These are phyloP conservation scores for Okapia johnstoni DNA, from an alignment of 2,113 vertebrate genomes.

Conservation along the genomic window DNA sequence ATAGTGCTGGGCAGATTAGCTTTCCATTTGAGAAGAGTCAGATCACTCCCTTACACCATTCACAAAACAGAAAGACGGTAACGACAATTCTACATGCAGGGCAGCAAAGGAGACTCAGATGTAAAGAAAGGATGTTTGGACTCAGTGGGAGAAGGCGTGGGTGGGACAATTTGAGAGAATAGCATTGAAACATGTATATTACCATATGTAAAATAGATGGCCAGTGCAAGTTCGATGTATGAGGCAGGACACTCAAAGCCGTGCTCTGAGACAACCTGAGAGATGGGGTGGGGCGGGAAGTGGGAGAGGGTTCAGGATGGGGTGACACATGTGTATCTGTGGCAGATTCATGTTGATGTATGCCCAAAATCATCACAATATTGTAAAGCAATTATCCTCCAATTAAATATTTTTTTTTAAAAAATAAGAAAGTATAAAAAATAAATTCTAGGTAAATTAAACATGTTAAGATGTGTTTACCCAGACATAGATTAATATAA, in stretches of 20 bases:
- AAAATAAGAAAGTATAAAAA: neutral
- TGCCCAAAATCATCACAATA: neutral
- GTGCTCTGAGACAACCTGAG: neutral
- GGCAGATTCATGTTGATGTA: neutral
- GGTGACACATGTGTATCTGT: neutral
- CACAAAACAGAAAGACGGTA: neutral
- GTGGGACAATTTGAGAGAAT: neutral
- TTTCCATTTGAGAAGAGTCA: neutral
- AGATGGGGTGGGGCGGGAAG: neutral
- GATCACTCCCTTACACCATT: neutral
- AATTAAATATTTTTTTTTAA: neutral
- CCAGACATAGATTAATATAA: neutral
- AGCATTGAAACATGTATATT: neutral
- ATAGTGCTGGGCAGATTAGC: neutral
- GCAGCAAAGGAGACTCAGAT: neutral
- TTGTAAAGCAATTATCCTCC: neutral
- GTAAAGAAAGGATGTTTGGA: neutral
- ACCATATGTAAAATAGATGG: neutral
- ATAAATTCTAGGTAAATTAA: neutral
- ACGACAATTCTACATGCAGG: neutral
- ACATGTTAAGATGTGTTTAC: neutral
- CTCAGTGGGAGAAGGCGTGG: neutral
- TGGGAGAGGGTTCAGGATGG: neutral
- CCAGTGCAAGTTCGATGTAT: neutral
- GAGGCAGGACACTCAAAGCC: neutral